These are phyloP conservation scores for Morone chrysops DNA, from an alignment of 2,113 vertebrate species.

Conservation along the genomic window DNA sequence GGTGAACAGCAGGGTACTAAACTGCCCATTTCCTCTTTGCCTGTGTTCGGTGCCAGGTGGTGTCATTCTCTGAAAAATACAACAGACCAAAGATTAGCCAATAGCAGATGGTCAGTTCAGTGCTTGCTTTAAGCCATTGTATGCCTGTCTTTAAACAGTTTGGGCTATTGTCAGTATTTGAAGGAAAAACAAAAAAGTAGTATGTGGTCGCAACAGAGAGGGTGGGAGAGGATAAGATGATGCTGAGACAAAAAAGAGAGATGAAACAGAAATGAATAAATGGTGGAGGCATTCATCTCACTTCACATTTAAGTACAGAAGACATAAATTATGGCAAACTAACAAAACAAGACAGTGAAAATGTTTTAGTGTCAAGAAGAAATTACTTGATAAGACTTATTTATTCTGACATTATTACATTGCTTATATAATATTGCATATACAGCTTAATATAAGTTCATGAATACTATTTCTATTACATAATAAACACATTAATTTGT, in stretches of 20 bases:
- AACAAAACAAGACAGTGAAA: neutral
- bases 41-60: slow-evolving; percentile 4
- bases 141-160: neutral
- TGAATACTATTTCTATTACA: neutral
- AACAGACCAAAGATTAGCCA: slow-evolving; percentile 26
- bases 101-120: slow-evolving; percentile 22
- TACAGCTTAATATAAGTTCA: neutral
- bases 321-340: neutral
- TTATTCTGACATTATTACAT: too few relatives aligned
- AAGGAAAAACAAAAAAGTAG: neutral
- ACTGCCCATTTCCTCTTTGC: neutral
- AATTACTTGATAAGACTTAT: too few relatives aligned
- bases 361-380: neutral
- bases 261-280: neutral
- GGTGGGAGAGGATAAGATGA: neutral
- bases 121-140: neutral
- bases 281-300: neutral
- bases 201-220: neutral
- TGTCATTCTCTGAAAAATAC: slow-evolving; percentile 18
- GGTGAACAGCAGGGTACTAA: slow-evolving; percentile 16
- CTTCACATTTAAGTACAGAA: neutral
- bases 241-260: neutral
- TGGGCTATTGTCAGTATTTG: neutral
- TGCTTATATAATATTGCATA: too few relatives aligned
- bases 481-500: neutral